Percentiles rank a stretch among this genome's conserved stretches.
These are phyloP conservation scores for Tenthredo amoena DNA, from an alignment of 2,888 invertebrate genomes.

Conservation along the genomic window DNA sequence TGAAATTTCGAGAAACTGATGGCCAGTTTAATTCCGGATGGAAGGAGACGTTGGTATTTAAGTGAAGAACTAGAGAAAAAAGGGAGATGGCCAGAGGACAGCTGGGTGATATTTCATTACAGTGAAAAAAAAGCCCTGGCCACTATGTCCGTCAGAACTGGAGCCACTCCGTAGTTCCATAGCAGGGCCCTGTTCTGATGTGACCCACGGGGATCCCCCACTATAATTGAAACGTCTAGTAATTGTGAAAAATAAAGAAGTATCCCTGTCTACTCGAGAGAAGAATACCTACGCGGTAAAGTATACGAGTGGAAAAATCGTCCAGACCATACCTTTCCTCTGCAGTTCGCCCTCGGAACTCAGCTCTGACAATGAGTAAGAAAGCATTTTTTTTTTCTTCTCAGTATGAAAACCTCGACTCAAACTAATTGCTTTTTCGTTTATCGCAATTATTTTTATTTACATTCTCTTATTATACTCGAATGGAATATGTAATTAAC, in stretches of 20 bases:
- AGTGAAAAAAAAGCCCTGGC: background rate
- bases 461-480: background rate
- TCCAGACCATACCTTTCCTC: background rate
- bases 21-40: conserved; percentile 20
- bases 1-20: background rate
- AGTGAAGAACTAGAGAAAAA: background rate
- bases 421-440: background rate
- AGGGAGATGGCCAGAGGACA: background rate
- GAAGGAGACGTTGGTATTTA: background rate
- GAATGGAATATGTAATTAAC: background rate
- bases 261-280: conserved; percentile 36
- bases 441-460: background rate
- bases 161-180: background rate
- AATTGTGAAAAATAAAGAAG: conserved; percentile 50
- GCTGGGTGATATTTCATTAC: conserved; percentile 44
- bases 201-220: conserved; percentile 45
- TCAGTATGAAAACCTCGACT: background rate
- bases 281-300: conserved; percentile 23
- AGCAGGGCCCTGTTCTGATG: conserved; percentile 33
- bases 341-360: background rate
- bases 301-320: conserved; percentile 20
- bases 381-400: background rate
- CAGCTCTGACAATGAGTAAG: background rate
- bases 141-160: conserved; percentile 21
- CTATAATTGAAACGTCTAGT: conserved; percentile 52